Evolutionary conservation across 1,140 invertebrate genomes (phyloP).

Genomic region (Heliconius himera): DNA sequence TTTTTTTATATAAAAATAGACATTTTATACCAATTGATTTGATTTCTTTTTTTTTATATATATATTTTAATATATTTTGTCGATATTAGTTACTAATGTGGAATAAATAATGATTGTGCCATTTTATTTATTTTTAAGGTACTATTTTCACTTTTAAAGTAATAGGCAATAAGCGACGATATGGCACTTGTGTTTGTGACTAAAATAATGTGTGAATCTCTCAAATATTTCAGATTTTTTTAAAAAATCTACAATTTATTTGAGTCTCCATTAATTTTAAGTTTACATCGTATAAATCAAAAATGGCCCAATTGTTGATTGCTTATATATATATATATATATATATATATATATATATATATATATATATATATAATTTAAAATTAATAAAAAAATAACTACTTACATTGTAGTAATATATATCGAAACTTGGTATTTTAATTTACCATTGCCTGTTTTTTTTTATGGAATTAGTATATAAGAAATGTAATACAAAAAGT

Average conservation of each 20-base stretch:
- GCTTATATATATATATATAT: no score
- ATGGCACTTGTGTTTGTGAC: background rate
- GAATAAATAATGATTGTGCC: background rate
- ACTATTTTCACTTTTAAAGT: background rate
- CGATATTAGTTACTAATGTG: background rate
- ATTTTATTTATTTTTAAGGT: background rate
- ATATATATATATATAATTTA: no score
- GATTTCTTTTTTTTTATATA: no score
- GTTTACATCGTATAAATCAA: background rate
- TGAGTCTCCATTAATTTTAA: background rate
- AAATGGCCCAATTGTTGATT: background rate
- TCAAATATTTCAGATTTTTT: constrained; percentile 15
- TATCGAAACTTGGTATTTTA: no score
- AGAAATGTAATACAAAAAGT: no score
- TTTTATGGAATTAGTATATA: no score
- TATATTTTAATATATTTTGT: background rate
- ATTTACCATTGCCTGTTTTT: background rate
- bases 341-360: no score
- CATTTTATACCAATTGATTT: background rate
- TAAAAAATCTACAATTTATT: constrained; percentile 16
- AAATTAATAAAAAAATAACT: background rate
- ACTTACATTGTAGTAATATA: no score
- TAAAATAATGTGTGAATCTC: constrained; percentile 8
- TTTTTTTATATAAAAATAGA: background rate
- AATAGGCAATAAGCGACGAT: background rate